A percentile compares a stretch with the other conserved stretches of the same genome.
These are phyloP conservation scores for Diprion similis DNA, from an alignment of 1,140 invertebrate genomes.

Conservation along the genomic window DNA sequence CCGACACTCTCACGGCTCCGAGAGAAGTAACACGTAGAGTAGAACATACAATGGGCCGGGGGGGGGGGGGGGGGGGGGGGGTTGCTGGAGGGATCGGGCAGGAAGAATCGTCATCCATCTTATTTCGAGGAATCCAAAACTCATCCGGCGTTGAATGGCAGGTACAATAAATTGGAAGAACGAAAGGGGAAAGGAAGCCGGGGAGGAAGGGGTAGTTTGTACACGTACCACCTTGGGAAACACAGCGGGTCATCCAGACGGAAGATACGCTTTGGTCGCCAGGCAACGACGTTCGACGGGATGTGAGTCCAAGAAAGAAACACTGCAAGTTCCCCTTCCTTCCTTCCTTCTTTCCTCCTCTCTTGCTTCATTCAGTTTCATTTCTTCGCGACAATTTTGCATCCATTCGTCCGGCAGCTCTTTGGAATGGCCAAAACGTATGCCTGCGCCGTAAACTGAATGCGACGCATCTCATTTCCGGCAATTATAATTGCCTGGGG, in stretches of 20 bases:
- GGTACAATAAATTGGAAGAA: neutral
- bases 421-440: conserved; percentile 31
- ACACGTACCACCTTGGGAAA: neutral
- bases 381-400: neutral
- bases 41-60: neutral
- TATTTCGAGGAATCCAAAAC: conserved; percentile 2
- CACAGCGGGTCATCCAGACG: neutral
- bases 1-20: too few species aligned
- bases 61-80: neutral
- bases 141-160: neutral
- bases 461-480: too few species aligned
- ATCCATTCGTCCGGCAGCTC: neutral
- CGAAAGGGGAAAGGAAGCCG: neutral
- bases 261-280: neutral
- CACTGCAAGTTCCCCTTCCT: neutral
- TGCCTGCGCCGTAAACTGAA: neutral
- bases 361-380: conserved; percentile 17
- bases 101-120: neutral
- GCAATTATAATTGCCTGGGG: neutral
- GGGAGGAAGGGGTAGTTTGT: conserved; percentile 11
- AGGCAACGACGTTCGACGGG: conserved; percentile 1
- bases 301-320: neutral
- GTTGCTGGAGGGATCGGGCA: too few species aligned
- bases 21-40: too few species aligned
- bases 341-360: conserved; percentile 28